A percentile compares a stretch with the other conserved stretches of the same genome.
Evolutionary conservation across 2,888 invertebrate genomes (phyloP).

Genomic region (Harpalus rufipes): DNA sequence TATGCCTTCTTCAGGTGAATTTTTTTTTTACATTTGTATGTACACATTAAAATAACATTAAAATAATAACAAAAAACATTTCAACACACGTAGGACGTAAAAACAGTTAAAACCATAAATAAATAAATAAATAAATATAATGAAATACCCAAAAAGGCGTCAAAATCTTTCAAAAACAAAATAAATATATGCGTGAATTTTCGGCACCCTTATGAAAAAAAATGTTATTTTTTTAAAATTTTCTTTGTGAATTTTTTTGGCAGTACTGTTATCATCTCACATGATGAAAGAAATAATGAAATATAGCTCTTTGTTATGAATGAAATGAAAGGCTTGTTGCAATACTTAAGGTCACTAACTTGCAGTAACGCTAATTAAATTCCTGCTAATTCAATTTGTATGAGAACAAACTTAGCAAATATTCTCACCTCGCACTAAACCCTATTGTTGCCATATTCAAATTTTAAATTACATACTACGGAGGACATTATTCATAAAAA

Average conservation of each 20-base stretch:
- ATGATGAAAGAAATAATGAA: background rate
- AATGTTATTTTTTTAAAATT: background rate
- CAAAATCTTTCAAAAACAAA: too few species aligned
- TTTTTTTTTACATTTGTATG: too few species aligned
- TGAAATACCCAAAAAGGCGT: too few species aligned
- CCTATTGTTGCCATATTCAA: slow-evolving; percentile 36
- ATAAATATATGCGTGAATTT: too few species aligned
- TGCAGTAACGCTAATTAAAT: slow-evolving; percentile 14
- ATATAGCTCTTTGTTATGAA: slow-evolving; percentile 9
- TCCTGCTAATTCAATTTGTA: slow-evolving; percentile 30
- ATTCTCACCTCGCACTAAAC: slow-evolving; percentile 5
- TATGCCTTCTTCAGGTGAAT: too few species aligned
- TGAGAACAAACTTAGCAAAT: slow-evolving; percentile 32
- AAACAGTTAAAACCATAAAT: too few species aligned
- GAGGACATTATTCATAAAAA: slow-evolving; percentile 1
- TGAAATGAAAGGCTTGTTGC: slow-evolving; percentile 21
- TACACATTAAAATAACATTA: too few species aligned
- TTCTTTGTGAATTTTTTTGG: background rate
- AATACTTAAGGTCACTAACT: slow-evolving; percentile 19
- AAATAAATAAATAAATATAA: too few species aligned
- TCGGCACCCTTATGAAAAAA: too few species aligned
- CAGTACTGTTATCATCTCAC: background rate
- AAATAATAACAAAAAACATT: too few species aligned
- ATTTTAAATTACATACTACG: background rate
- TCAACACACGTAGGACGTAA: too few species aligned